Evolutionary conservation across 2,888 invertebrate genomes (phyloP).

Genomic region (Chymomyza fuscimana): DNA sequence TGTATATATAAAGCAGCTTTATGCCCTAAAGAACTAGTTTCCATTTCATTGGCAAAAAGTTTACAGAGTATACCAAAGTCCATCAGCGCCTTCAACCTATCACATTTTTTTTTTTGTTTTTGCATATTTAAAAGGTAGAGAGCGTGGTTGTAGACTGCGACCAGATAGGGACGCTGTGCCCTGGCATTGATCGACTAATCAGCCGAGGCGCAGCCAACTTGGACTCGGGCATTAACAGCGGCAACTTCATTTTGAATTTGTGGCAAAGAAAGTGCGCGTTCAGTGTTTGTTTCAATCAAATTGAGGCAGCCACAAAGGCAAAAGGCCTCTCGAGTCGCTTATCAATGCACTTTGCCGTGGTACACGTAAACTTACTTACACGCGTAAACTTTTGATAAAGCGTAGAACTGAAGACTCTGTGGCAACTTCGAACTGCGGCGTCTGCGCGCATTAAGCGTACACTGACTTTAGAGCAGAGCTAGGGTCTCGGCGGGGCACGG

Average conservation of each 20-base stretch:
- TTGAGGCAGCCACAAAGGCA: background rate
- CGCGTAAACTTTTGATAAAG: constrained; percentile 61
- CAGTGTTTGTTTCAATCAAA: constrained; percentile 4
- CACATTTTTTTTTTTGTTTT: constrained; percentile 22
- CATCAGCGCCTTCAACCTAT: no score
- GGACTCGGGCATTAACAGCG: constrained; percentile 11
- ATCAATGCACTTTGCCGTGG: constrained; percentile 70
- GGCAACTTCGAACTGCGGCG: no score
- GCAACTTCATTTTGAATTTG: background rate
- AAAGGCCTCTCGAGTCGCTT: constrained; percentile 33
- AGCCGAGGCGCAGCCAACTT: constrained; percentile 29
- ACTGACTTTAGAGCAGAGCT: background rate
- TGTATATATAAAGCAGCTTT: no score
- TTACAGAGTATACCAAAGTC: no score
- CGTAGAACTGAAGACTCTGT: background rate
- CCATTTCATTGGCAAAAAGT: no score
- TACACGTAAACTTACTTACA: constrained; percentile 75
- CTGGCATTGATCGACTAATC: constrained; percentile 64
- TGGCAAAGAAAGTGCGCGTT: constrained; percentile 48
- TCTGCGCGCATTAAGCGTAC: background rate
- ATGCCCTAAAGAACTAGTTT: no score
- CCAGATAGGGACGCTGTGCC: background rate
- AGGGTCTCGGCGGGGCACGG: constrained; percentile 14
- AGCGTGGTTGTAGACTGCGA: background rate
- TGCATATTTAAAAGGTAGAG: constrained; percentile 39